These are phyloP conservation scores for Torymus auratus DNA, from an alignment of 2,888 invertebrate species.

Conservation along the genomic window DNA sequence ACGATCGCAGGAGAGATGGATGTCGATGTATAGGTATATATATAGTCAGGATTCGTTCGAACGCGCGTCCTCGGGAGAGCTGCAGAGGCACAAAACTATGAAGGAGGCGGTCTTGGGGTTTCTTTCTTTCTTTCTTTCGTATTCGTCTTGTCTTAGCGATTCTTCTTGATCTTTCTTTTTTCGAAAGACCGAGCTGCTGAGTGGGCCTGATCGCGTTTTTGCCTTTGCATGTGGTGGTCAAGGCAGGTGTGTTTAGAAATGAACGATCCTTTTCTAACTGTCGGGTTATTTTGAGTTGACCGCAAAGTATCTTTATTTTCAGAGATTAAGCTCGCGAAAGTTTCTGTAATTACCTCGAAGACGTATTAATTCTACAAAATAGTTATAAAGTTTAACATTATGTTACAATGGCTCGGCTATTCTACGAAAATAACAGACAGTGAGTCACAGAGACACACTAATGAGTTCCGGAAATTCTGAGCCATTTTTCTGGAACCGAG, in stretches of 20 bases:
- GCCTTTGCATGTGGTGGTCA: neutral
- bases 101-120: conserved; percentile 44
- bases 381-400: too few relatives aligned
- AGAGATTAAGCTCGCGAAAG: neutral
- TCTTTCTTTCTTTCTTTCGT: conserved; percentile 30
- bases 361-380: too few relatives aligned
- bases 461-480: neutral
- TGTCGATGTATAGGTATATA: conserved; percentile 14
- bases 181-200: neutral
- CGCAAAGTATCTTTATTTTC: too few relatives aligned
- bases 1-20: conserved; percentile 21
- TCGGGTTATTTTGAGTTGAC: too few relatives aligned
- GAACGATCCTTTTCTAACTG: neutral
- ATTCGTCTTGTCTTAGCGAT: neutral
- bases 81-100: conserved; percentile 31
- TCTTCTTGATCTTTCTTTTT: conserved; percentile 10
- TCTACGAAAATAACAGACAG: too few relatives aligned
- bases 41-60: conserved; percentile 42
- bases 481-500: conserved; percentile 6
- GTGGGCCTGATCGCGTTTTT: neutral
- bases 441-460: neutral
- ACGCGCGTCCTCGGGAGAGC: conserved; percentile 17
- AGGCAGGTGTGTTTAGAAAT: neutral
- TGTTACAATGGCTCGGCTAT: too few relatives aligned
- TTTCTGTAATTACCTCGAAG: too few relatives aligned